These are phyloP conservation scores for Plutomurus gul DNA, from an alignment of 1,140 invertebrate genomes.

Conservation along the genomic window DNA sequence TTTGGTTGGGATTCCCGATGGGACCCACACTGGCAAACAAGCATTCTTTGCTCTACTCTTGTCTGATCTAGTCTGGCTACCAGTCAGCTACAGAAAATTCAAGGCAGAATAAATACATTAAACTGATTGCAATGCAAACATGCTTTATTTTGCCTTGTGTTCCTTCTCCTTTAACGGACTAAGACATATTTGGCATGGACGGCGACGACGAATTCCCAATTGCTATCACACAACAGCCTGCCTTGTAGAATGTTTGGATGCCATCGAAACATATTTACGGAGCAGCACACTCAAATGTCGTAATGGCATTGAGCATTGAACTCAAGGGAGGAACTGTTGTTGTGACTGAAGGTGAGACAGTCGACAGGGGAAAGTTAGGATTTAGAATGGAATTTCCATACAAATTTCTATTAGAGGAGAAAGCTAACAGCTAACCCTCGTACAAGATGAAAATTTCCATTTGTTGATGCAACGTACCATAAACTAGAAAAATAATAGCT, in stretches of 20 bases:
- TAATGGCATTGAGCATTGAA: background rate
- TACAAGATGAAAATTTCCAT: too few relatives aligned
- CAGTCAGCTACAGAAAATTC: too few relatives aligned
- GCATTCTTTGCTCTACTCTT: background rate
- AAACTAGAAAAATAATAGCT: background rate
- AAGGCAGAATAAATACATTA: slow-evolving; percentile 12
- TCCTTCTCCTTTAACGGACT: background rate
- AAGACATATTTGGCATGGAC: background rate
- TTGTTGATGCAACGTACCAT: background rate
- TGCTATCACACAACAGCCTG: background rate
- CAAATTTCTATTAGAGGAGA: slow-evolving; percentile 1
- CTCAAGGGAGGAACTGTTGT: background rate
- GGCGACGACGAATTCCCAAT: background rate
- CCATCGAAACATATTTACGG: too few relatives aligned
- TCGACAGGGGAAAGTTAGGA: background rate
- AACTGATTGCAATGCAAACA: background rate
- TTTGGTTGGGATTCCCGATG: background rate
- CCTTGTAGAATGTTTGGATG: too few relatives aligned
- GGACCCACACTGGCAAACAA: background rate
- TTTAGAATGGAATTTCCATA: background rate
- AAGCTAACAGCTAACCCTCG: too few relatives aligned
- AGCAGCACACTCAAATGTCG: too few relatives aligned
- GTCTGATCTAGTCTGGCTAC: background rate
- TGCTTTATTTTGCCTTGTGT: background rate
- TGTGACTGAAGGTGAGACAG: too few relatives aligned